Percentiles rank a stretch among this genome's conserved stretches.
phyloP scores from a whole-genome alignment of 2,113 vertebrate genomes.

The Petromus typicus region DNA sequence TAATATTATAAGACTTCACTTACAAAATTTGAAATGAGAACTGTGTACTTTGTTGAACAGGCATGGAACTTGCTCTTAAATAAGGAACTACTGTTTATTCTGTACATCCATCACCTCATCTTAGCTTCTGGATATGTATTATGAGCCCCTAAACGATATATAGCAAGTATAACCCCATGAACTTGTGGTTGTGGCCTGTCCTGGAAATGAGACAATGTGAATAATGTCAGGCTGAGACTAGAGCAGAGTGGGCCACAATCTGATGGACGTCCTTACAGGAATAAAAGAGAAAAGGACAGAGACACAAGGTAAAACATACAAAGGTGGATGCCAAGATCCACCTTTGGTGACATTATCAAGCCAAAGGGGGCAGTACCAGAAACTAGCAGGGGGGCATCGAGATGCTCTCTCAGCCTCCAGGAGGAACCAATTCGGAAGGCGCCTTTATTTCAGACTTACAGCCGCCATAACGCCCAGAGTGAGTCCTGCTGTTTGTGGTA shows the following conservation, averaged over 20 bases:
- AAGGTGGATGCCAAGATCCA: not conserved
- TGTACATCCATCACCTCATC: not conserved
- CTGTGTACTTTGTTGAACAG: not conserved
- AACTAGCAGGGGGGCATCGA: not conserved
- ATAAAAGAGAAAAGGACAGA: not conserved
- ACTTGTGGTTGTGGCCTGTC: not conserved
- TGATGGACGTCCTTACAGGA: not conserved
- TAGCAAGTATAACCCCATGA: not conserved
- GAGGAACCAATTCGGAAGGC: not conserved
- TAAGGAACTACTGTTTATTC: not conserved
- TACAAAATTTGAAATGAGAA: not conserved
- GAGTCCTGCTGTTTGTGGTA: not conserved
- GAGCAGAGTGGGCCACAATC: not conserved
- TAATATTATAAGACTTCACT: not conserved
- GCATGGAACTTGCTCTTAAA: not conserved
- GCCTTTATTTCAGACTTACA: not conserved
- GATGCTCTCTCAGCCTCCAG: not conserved
- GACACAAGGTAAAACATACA: not conserved
- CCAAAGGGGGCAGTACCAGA: not conserved
- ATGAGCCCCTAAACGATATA: not conserved
- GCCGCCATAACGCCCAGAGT: not conserved
- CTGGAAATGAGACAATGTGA: not conserved
- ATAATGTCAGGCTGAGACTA: not conserved
- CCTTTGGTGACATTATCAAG: not conserved
- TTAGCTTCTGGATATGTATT: not conserved